Base-by-base conservation (phyloP, 2,113 vertebrate species). In the Thamnophis sirtalis region DNA sequence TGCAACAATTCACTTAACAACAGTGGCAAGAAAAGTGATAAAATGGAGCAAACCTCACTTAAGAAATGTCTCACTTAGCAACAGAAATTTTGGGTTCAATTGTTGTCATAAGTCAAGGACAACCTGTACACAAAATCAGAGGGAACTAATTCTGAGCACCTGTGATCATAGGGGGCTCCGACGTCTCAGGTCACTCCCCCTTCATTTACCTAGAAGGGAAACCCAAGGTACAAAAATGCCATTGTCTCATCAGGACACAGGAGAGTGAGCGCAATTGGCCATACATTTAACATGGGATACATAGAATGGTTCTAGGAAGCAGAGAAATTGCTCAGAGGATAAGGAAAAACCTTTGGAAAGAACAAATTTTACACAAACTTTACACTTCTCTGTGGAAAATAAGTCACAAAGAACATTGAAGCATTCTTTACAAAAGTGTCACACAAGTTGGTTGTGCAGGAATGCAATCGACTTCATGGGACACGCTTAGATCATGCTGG, bases 241-340 rank as follows among this genome's bases (percentile, higher is more conserved):
- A 93, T 86, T 96, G 53, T 89, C 85, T 84, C 1, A 91, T 86
- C 50, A 28, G 54, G 92, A 95, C 22, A 63, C 87, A 5, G 84
- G 88, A 60, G 0, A 85, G 5, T 49, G 0, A 38, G 90, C 3
- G 63, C 11, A 33, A 92, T 87, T 89, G 90, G n/a, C 0, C 0
- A 88, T 90, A 38, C 0, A 0, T 54, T 51, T 86, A 84, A 90
- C 92, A 73, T 89, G 53, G 85, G 48, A 91, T 55, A 53, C 50
- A 58, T 84, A 84, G 4, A 56, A 89, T 89, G 89, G 55, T 91
- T 38, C 54, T 86, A 87, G 87, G 63, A 91, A 51, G 50, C 87
- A 48, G 54, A 80, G 86, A 56, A 26, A 84, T 80, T 93, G 54
- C 68, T 88, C 73, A 22, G 8, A 49, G 13, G 89, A 33, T 38